Base-by-base conservation (phyloP, 2,113 vertebrate genomes). In the Entosphenus tridentatus region DNA sequence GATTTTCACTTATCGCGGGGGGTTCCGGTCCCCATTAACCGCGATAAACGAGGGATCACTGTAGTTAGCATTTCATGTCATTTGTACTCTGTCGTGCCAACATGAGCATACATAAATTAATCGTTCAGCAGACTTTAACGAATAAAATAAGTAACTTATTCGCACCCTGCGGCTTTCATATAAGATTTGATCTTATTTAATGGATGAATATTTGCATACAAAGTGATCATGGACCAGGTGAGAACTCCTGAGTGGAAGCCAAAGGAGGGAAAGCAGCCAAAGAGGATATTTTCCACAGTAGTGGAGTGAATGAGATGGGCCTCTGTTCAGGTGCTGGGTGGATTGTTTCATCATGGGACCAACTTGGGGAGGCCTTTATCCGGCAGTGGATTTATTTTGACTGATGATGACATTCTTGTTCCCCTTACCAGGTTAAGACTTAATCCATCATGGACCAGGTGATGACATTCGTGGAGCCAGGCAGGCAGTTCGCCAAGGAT, bases 401-500 rank as follows among this genome's bases (percentile, higher is more conserved):
- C 54, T 59, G 16, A 65, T 21, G 67, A 70, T 10, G 14, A 9
- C 2, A 11, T 56, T 65, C 39, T 70, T 17, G 14, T 12, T 70
- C n/a, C 11, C 14, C 58, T 6, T 17, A 56, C 58, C 14, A 75
- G 73, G 70, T 69, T 39, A 39, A 39, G 39, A 39, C 39, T 39
- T 39, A 39, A 39, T 39, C 39, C 72, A n/a, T 14, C 77, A 96
- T 96, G 93, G 93, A 96, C 75, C 91, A 96, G 77, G 86, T 96
- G 3, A 96, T 93, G 91, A 91, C 96, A 54, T 98, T 96, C 16
- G 90, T 96, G 14, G 91, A 98, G 76, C 93, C 89, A 58, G 93
- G 91, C 65, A 82, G 91, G 69, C 91, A 98, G 72, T 96, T 98
- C 73, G 91, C 96, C 62, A 98, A 98, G 74, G 91, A 98, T 72